Evolutionary conservation across 2,113 vertebrate species (phyloP), one percentile per base, ranked within the genome.

Genomic region (Paramisgurnus dabryanus): DNA sequence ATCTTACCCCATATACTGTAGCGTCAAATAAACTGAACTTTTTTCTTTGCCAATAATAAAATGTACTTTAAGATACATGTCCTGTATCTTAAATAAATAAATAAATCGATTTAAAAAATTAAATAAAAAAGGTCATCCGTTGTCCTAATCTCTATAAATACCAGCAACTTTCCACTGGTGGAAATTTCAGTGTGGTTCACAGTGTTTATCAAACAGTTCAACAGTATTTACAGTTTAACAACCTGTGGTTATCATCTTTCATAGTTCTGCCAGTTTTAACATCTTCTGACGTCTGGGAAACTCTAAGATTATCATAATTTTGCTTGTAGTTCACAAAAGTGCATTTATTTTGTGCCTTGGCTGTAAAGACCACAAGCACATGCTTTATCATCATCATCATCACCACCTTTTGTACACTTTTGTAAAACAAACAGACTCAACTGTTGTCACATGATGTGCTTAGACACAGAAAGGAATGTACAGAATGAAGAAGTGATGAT

Each of bases 401-500:
- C 15, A 43, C 43, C 53, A 58, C 8, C 1, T 40, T 61, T 61
- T 27, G 6, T 11, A 61, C 55, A 45, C 10, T 22, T 22, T 13
- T 34, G 27, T 10, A 45, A 7, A 45, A 27, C 53, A 47, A 73
- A 58, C 40, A 66, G n/a, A 27, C 18, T 34, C 41, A 43, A 53
- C 41, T 55, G 39, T 53, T 55, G 43, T 34, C n/a, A 40, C 15
- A 47, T 53, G 68, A 15, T 76, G 10, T 18, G 0, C 39, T 50
- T 66, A 27, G 9, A 47, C 58, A 67, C 49, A 80, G 58, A 76
- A 71, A 76, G 27, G 47, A 83, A 83, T 65, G 67, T 76, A 58
- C 72, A 47, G 73, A 83, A 71, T 83, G 77, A 55, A 79, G 65
- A 40, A 79, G 17, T 75, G 7, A 39, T 60, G 55, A 60, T 45